phyloP scores from a whole-genome alignment of 2,113 vertebrate species.

The Girardinichthys multiradiatus region DNA sequence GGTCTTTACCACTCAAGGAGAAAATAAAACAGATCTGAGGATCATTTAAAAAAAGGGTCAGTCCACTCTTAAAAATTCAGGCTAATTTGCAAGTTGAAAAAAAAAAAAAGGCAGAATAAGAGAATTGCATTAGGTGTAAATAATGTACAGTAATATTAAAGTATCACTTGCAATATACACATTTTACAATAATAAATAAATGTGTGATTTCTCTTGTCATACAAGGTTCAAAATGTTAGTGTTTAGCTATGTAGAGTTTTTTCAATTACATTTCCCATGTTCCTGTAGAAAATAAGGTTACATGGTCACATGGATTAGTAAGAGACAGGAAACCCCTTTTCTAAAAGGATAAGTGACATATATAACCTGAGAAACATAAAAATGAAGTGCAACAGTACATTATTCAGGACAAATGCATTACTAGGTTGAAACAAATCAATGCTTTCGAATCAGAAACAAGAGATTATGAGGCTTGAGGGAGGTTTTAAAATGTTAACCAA shows the following conservation, averaged over 20 bases:
- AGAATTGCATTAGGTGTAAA: background rate
- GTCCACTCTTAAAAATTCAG: background rate
- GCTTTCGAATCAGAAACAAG: too few relatives aligned
- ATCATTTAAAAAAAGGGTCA: background rate
- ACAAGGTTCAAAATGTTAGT: conserved; percentile 5
- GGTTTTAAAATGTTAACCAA: too few relatives aligned
- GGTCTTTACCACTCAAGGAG: background rate
- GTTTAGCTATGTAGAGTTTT: conserved; percentile 11
- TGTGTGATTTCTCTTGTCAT: conserved; percentile 1
- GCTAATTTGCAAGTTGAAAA: background rate
- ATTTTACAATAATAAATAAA: conserved; percentile 8
- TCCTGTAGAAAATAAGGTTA: conserved; percentile 19
- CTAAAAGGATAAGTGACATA: conserved; percentile 5
- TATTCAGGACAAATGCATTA: background rate
- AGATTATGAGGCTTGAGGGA: too few relatives aligned
- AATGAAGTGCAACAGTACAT: background rate
- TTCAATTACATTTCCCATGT: conserved; percentile 6
- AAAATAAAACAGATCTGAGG: background rate
- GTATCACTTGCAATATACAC: conserved; percentile 16
- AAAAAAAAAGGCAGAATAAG: background rate
- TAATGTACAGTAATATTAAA: conserved; percentile 34
- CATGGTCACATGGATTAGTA: conserved; percentile 52
- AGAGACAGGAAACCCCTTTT: conserved; percentile 3
- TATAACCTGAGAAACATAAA: conserved; percentile 18
- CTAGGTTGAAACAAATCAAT: background rate